Conservation (phyloP, 2,888 invertebrate genomes). For the Volucella zonaria region DNA sequence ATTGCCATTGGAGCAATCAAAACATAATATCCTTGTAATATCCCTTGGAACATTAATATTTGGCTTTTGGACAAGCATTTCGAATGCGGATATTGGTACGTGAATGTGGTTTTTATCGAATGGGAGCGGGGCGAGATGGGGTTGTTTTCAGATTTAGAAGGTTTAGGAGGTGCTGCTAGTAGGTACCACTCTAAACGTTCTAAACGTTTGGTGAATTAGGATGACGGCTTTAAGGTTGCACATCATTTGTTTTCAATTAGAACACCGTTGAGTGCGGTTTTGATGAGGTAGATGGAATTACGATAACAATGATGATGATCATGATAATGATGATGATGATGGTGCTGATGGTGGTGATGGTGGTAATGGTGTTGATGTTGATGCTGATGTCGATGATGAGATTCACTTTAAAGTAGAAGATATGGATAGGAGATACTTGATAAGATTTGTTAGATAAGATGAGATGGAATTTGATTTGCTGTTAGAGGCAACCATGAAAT, state of each 20-base stretch:
- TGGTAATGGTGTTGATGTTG: conserved; percentile 6
- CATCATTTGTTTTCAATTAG: conserved; percentile 71
- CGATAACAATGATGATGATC: conserved; percentile 4
- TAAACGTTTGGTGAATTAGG: conserved; percentile 33
- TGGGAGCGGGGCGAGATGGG: not conserved
- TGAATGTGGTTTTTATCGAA: conserved; percentile 71
- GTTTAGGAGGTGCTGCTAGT: no score
- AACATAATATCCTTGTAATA: conserved; percentile 72
- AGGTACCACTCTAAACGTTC: not conserved
- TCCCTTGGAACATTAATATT: conserved; percentile 70
- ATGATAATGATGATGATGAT: conserved; percentile 15
- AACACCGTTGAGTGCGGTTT: conserved; percentile 53
- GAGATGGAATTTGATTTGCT: conserved; percentile 15
- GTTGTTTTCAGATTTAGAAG: no score
- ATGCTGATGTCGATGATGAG: conserved; percentile 9
- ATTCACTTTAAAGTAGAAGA: conserved; percentile 11
- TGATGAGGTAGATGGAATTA: conserved; percentile 30
- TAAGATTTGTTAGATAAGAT: conserved; percentile 15
- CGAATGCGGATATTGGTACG: conserved; percentile 69
- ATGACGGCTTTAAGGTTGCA: conserved; percentile 51
- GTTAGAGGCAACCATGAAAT: not conserved
- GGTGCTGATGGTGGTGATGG: conserved; percentile 1
- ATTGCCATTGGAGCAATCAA: conserved; percentile 51
- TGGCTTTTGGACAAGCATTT: conserved; percentile 68
- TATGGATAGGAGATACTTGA: conserved; percentile 11